phyloP scores from a whole-genome alignment of 2,888 invertebrate genomes.

The Dorcus parallelipipedus region DNA sequence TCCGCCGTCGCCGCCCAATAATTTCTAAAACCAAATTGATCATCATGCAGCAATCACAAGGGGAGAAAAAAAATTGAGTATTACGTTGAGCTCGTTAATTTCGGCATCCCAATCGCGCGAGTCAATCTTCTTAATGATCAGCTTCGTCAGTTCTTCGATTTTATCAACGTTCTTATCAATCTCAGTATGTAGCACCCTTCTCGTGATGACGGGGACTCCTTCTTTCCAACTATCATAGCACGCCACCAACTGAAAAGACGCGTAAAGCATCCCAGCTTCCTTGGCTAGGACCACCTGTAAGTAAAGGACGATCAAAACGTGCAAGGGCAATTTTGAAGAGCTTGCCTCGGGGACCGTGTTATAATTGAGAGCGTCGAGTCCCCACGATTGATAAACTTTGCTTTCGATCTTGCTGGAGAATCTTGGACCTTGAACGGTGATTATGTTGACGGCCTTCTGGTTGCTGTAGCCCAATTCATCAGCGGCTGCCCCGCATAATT shows the following conservation, averaged over 20 bases:
- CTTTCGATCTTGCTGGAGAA: constrained; percentile 94
- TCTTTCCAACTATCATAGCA: constrained; percentile 97
- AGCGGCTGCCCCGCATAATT: constrained; percentile 65
- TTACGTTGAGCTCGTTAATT: constrained; percentile 63
- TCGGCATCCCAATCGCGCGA: constrained; percentile 66
- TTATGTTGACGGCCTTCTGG: constrained; percentile 59
- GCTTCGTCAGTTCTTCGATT: constrained; percentile 68
- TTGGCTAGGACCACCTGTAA: constrained; percentile 83
- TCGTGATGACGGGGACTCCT: constrained; percentile 64
- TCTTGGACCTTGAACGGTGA: constrained; percentile 85
- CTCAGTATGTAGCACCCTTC: constrained; percentile 68
- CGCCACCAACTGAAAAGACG: constrained; percentile 87
- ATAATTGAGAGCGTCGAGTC: constrained; percentile 92
- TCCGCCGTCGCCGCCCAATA: too few species aligned
- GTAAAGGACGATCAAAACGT: not conserved
- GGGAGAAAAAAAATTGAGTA: not conserved
- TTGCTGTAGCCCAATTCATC: constrained; percentile 50
- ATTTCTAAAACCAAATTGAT: too few species aligned
- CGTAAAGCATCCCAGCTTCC: constrained; percentile 91
- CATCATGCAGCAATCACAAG: not conserved
- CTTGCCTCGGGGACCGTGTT: constrained; percentile 92
- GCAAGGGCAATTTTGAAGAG: not conserved
- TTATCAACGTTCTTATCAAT: constrained; percentile 77
- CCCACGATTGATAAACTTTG: constrained; percentile 80
- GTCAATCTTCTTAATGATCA: constrained; percentile 70